phyloP scores from a whole-genome alignment of 2,888 invertebrate genomes.

The Catotricha subobsoleta region DNA sequence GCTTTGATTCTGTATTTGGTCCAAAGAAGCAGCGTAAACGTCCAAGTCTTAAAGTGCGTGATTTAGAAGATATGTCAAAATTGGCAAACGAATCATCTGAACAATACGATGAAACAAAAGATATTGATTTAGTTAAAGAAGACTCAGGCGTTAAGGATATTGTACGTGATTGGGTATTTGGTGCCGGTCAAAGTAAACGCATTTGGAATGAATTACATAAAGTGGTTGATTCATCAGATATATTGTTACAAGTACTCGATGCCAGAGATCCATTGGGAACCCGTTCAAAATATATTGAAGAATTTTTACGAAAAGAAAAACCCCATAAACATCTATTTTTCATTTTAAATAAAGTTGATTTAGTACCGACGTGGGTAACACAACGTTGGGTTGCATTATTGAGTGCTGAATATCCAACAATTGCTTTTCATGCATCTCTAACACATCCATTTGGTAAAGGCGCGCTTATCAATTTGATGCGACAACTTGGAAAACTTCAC shows the following conservation, averaged over 20 bases:
- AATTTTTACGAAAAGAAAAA: constrained; percentile 84
- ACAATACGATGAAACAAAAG: constrained; percentile 65
- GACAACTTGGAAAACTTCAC: constrained; percentile 91
- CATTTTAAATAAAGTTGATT: constrained; percentile 88
- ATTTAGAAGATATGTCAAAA: constrained; percentile 60
- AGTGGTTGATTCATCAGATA: constrained; percentile 97
- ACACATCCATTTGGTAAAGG: constrained; percentile 98
- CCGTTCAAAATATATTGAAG: constrained; percentile 78
- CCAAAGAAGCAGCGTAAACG: constrained; percentile 82
- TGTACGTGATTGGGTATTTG: constrained; percentile 85
- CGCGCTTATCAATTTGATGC: constrained; percentile 81
- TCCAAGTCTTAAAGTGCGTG: constrained; percentile 59
- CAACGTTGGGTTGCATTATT: constrained; percentile 93
- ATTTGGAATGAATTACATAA: constrained; percentile 99
- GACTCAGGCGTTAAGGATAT: constrained; percentile 64
- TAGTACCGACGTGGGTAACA: constrained; percentile 93
- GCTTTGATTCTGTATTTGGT: constrained; percentile 87
- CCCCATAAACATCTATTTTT: constrained; percentile 95
- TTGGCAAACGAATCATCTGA: constrained; percentile 51
- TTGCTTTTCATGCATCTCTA: constrained; percentile 97
- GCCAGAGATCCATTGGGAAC: constrained; percentile 96
- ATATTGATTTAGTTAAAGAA: constrained; percentile 65
- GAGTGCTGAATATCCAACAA: constrained; percentile 87
- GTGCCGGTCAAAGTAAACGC: constrained; percentile 86
- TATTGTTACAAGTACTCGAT: constrained; percentile 87